phyloP scores from a whole-genome alignment of 1,140 invertebrate genomes.

The Cotesia chilonis region DNA sequence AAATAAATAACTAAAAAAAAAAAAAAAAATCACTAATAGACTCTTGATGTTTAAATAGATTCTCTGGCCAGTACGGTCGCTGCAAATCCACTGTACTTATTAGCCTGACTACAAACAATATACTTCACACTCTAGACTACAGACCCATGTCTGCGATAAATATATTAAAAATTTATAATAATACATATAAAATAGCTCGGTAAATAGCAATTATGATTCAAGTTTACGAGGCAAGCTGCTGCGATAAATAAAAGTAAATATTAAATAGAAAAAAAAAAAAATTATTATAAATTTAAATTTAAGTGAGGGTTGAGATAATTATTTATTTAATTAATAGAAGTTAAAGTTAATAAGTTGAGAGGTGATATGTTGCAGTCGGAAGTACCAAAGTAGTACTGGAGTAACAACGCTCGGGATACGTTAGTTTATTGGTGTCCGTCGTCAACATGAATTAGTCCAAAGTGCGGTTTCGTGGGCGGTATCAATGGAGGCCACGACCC shows the following conservation, averaged over 20 bases:
- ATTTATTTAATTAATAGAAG: not conserved
- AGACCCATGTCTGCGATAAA: constrained; percentile 36
- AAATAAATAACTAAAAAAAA: constrained; percentile 30
- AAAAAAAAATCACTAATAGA: constrained; percentile 20
- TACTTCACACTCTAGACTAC: constrained; percentile 23
- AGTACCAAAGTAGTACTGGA: constrained; percentile 56
- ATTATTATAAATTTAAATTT: not conserved
- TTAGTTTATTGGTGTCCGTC: constrained; percentile 59
- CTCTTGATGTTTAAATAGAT: not conserved
- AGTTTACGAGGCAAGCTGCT: no score
- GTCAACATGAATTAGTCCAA: constrained; percentile 60
- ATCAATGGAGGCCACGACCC: constrained; percentile 58
- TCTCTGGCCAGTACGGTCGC: not conserved
- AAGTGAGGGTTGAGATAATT: constrained; percentile 6
- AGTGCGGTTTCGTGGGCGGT: constrained; percentile 56
- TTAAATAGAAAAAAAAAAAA: no score
- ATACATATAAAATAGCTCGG: not conserved
- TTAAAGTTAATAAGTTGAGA: constrained; percentile 10
- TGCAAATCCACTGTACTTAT: not conserved
- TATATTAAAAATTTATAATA: not conserved
- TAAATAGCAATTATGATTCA: no score
- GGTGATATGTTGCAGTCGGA: constrained; percentile 35
- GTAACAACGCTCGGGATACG: constrained; percentile 46
- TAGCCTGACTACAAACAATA: not conserved
- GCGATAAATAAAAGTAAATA: no score